These are phyloP conservation scores for Lateolabrax maculatus DNA, from an alignment of 2,797 vertebrate species.

Conservation along the genomic window DNA sequence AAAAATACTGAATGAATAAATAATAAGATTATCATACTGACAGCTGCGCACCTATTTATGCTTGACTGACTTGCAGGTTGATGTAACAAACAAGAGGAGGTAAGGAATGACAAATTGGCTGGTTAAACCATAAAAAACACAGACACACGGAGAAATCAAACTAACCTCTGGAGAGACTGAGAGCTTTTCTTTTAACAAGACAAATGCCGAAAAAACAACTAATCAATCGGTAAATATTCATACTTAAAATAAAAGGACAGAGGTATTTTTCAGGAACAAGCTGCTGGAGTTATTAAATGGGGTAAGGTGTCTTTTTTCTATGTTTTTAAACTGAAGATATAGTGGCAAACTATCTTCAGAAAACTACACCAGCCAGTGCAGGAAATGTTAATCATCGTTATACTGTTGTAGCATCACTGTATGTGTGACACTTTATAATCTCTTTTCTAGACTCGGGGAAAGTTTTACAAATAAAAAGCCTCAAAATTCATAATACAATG, in stretches of 20 bases:
- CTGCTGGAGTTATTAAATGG: neutral
- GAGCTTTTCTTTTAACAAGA: constrained; percentile 26
- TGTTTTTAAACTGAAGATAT: neutral
- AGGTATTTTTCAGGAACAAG: neutral
- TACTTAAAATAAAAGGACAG: constrained; percentile 6
- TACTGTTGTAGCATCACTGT: neutral
- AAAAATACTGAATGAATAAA: constrained; percentile 45
- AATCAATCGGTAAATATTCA: constrained; percentile 59
- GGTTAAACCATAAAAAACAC: constrained; percentile 25
- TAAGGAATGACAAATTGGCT: constrained; percentile 57
- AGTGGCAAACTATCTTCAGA: neutral
- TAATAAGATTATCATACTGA: constrained; percentile 43
- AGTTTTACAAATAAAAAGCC: too few relatives aligned
- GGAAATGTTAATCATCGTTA: neutral
- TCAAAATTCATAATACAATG: too few relatives aligned
- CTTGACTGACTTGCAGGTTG: constrained; percentile 33
- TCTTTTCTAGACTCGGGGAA: too few relatives aligned
- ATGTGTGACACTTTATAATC: too few relatives aligned
- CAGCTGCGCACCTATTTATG: constrained; percentile 44
- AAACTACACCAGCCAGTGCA: neutral
- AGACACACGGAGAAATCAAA: constrained; percentile 16
- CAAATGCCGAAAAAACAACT: constrained; percentile 8
- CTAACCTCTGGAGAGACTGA: constrained; percentile 15
- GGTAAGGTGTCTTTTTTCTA: neutral
- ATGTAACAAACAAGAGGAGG: constrained; percentile 36